Evolutionary conservation across 2,797 vertebrate genomes (phyloP), one percentile per base, ranked within the genome.

Genomic region (Sciaenops ocellatus): DNA sequence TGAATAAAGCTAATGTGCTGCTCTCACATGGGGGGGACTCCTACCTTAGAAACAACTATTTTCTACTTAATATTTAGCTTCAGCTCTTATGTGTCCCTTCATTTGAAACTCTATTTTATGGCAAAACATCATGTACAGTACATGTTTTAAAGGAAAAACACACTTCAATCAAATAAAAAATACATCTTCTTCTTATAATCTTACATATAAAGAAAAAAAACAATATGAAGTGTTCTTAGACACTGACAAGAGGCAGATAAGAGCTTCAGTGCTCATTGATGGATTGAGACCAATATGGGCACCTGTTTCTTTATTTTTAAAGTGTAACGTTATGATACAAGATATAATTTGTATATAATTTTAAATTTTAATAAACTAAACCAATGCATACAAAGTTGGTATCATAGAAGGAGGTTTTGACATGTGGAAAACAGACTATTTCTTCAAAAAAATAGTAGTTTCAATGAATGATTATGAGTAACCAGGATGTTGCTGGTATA

Each of bases 1-100:
- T 93, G 72, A 94, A 91, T 92, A 69, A 88, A 87, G 87, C 86
- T 93, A 91, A 94, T 93, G 89, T 67, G 85, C 70, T 80, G 69
- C 79, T 85, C 75, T 85, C 77, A 87, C 85, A 67, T 67, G 63
- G 54, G 42, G 34, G 13, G 73, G 61, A 54, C 41, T 70, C 8
- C 1, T 16, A 38, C 22, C 44, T 57, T 18, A 1, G 59, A 77
- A 78, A 68, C 17, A 82, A 80, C 44, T 66, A 4, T 76, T 76
- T 82, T 56, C 63, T 26, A 4, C 46, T 67, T 73, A 26, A 55
- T 76, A 47, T 62, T 55, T 18, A 42, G 47, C 68, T 59, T 13
- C 0, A 26, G 61, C 30, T 28, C 5, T 30, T 13, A 5, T 24
- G 30, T 48, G 16, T 17, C 20, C 17, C 7, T 20, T 28, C 8